Conservation (phyloP, 2,113 vertebrate genomes). For the Mixornis gularis region DNA sequence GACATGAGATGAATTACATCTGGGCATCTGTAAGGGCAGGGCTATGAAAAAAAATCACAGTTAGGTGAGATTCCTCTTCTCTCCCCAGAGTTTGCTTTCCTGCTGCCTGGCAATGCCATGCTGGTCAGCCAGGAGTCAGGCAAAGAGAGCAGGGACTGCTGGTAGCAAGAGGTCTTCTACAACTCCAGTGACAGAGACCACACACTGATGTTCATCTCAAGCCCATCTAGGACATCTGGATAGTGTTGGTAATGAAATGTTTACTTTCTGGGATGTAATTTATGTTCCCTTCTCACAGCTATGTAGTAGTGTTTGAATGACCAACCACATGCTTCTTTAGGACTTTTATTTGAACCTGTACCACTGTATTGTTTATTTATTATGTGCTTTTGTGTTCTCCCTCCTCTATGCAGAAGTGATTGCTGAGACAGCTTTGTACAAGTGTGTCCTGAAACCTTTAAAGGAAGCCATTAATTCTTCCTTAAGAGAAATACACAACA, state of each 20-base stretch:
- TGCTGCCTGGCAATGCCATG: background rate
- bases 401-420: slow-evolving; percentile 76
- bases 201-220: background rate
- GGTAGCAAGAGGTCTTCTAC: background rate
- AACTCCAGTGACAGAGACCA: background rate
- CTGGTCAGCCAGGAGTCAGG: background rate
- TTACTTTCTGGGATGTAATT: background rate
- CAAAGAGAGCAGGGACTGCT: background rate
- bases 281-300: background rate
- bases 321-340: background rate
- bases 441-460: slow-evolving; percentile 92
- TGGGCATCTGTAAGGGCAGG: background rate
- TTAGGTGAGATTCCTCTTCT: background rate
- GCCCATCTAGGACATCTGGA: background rate
- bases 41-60: background rate
- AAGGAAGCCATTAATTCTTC: slow-evolving; percentile 80
- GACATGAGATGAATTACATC: background rate
- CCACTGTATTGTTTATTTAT: background rate
- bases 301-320: background rate
- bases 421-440: slow-evolving; percentile 87
- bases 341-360: background rate
- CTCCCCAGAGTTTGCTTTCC: background rate
- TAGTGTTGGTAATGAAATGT: background rate
- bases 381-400: background rate
- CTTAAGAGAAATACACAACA: slow-evolving; percentile 81